A percentile compares a stretch with the other conserved stretches of the same genome.
Conservation (phyloP, 2,797 vertebrate species). For the Gobio occitaniae region DNA sequence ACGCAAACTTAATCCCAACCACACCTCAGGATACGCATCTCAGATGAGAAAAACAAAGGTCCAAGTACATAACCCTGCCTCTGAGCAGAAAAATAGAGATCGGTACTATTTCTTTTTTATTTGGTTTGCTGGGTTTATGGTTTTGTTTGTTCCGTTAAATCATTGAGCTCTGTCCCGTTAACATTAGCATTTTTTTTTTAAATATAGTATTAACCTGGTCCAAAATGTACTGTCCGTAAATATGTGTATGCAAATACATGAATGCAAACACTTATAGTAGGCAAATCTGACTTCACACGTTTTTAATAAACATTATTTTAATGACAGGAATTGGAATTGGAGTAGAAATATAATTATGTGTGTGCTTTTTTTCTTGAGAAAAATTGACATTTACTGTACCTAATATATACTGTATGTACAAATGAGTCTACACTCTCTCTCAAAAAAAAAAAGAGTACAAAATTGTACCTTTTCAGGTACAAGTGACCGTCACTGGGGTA, state of each 20-base stretch:
- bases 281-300: background rate
- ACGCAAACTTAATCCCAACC: slow-evolving; percentile 62
- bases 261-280: background rate
- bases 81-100: slow-evolving; percentile 2
- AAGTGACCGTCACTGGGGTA: no score
- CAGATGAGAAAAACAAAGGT: slow-evolving; percentile 41
- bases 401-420: no score
- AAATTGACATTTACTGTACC: background rate
- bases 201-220: background rate
- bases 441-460: no score
- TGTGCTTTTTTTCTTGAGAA: no score
- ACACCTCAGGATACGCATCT: slow-evolving; percentile 49
- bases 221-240: background rate
- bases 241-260: background rate
- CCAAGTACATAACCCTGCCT: slow-evolving; percentile 24
- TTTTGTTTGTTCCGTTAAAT: slow-evolving; percentile 4
- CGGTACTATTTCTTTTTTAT: background rate
- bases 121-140: slow-evolving; percentile 19
- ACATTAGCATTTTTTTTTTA: background rate
- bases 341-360: no score
- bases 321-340: background rate
- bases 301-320: background rate
- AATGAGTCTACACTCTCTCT: no score
- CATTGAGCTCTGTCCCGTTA: background rate
- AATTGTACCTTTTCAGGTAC: no score